These are phyloP conservation scores for Poeciliopsis presidionis DNA, from an alignment of 2,797 vertebrate genomes.

Conservation along the genomic window DNA sequence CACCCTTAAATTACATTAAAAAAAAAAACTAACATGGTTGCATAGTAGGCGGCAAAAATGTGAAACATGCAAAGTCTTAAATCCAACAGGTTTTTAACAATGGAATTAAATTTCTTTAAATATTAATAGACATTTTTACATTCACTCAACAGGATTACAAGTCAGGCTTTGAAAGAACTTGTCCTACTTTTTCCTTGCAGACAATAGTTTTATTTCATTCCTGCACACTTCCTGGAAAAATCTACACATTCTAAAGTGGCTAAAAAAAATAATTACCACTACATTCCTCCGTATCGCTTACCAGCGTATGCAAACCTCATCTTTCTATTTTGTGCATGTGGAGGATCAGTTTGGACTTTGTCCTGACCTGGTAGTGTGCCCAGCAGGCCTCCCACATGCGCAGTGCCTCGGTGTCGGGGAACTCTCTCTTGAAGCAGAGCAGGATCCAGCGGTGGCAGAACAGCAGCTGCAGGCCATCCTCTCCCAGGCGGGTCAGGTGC, in stretches of 20 bases:
- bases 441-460: conserved; percentile 99
- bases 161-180: conserved; percentile 23
- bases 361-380: conserved; percentile 96
- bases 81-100: conserved; percentile 20
- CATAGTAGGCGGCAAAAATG: background rate
- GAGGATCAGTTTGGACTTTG: conserved; percentile 20
- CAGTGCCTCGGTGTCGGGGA: conserved; percentile 93
- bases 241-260: background rate
- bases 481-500: conserved; percentile 89
- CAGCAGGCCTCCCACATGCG: conserved; percentile 99
- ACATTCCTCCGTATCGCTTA: background rate
- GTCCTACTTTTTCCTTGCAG: background rate
- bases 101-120: conserved; percentile 21
- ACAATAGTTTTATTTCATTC: background rate
- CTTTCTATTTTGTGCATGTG: conserved; percentile 17
- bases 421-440: conserved; percentile 97
- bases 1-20: background rate
- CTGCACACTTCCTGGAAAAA: background rate
- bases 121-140: conserved; percentile 19
- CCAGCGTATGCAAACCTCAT: conserved; percentile 25
- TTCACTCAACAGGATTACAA: conserved; percentile 44
- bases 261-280: background rate
- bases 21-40: background rate
- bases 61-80: conserved; percentile 13
- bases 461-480: conserved; percentile 97